These are phyloP conservation scores for Pterobdella sp. DNA, from an alignment of 2,888 invertebrate species.

Conservation along the genomic window DNA sequence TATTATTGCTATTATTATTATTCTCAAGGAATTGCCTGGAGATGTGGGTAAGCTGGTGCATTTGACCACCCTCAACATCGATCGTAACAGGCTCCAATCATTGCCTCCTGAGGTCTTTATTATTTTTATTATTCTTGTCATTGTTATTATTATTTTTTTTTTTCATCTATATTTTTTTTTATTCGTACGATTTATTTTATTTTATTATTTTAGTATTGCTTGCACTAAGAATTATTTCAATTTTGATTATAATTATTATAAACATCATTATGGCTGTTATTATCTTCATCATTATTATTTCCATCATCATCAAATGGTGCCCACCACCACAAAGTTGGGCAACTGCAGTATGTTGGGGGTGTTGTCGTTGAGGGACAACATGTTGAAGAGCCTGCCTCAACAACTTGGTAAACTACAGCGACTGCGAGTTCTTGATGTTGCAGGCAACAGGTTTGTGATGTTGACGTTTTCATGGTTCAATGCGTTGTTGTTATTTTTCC, in stretches of 20 bases:
- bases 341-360: slow-evolving; percentile 65
- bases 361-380: slow-evolving; percentile 88
- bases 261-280: background rate
- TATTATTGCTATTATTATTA: background rate
- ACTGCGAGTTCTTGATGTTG: slow-evolving; percentile 90
- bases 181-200: too few relatives aligned
- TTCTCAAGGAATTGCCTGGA: slow-evolving; percentile 67
- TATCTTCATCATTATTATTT: too few relatives aligned
- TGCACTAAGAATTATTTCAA: too few relatives aligned
- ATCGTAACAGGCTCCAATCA: slow-evolving; percentile 79
- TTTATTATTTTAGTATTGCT: too few relatives aligned
- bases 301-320: too few relatives aligned
- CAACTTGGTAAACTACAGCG: slow-evolving; percentile 85
- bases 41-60: slow-evolving; percentile 83
- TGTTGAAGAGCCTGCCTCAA: slow-evolving; percentile 76
- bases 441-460: slow-evolving; percentile 67
- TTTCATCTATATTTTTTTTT: too few relatives aligned
- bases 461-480: background rate
- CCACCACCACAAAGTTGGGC: slow-evolving; percentile 52
- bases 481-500: background rate
- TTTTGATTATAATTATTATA: background rate
- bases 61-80: slow-evolving; percentile 90
- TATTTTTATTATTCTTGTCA: slow-evolving; percentile 7
- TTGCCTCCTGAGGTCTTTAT: slow-evolving; percentile 78
- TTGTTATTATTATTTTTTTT: too few relatives aligned